Evolutionary conservation across 2,888 invertebrate species (phyloP).

Genomic region (Stenotaenia linearis): DNA sequence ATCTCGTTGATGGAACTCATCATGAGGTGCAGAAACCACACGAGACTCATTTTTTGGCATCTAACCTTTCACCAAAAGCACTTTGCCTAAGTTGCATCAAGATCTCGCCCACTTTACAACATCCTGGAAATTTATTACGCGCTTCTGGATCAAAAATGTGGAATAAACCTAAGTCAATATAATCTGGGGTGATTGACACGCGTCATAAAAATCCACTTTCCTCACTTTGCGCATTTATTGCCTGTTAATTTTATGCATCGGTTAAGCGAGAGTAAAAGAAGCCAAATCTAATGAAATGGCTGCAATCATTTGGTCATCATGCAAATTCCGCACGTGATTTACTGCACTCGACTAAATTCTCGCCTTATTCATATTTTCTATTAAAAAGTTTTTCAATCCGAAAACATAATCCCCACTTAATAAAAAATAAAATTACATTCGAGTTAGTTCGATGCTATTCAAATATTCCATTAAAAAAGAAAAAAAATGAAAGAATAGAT

Average conservation of each 20-base stretch:
- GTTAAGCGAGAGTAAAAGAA: not conserved
- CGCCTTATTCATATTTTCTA: not conserved
- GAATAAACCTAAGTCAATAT: slow-evolving; percentile 11
- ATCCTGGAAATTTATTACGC: not conserved
- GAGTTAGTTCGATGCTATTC: not conserved
- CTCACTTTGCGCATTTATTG: not conserved
- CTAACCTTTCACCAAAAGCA: slow-evolving; percentile 12
- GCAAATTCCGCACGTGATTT: not conserved
- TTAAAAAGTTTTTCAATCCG: not conserved
- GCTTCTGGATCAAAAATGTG: slow-evolving; percentile 1
- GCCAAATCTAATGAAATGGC: not conserved
- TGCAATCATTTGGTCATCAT: slow-evolving; percentile 10
- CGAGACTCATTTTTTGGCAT: slow-evolving; percentile 17
- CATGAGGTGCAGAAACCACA: not conserved
- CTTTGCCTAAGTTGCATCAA: slow-evolving; percentile 12
- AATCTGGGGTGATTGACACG: not conserved
- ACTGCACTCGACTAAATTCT: not conserved
- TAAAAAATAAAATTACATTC: not conserved
- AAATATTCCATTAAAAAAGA: not conserved
- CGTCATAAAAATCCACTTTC: slow-evolving; percentile 13
- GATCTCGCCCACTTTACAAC: not conserved
- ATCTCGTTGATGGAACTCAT: slow-evolving; percentile 6
- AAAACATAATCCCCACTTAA: not conserved
- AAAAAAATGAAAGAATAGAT: not conserved
- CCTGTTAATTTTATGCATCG: slow-evolving; percentile 26